phyloP scores from a whole-genome alignment of 2,113 vertebrate species.

The Phocoena phocoena region DNA sequence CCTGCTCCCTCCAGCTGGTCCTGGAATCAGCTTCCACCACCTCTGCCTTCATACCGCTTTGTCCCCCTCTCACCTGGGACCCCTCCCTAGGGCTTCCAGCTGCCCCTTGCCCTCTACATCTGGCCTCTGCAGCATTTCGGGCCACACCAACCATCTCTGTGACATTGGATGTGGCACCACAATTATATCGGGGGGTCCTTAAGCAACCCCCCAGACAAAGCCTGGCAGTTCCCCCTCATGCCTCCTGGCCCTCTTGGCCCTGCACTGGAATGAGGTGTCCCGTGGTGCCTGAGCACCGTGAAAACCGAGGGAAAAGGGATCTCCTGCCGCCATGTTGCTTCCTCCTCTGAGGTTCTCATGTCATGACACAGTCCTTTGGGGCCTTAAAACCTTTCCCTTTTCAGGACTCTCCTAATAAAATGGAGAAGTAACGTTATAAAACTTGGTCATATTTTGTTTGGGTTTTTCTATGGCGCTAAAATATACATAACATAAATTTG shows the following conservation, averaged over 20 bases:
- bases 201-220: background rate
- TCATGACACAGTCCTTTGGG: background rate
- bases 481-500: background rate
- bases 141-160: too few species aligned
- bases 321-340: fast-evolving
- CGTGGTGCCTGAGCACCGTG: fast-evolving
- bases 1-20: too few species aligned
- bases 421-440: background rate
- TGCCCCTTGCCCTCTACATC: background rate
- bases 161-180: background rate
- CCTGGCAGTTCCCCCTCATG: background rate
- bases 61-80: fast-evolving
- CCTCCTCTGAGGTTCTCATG: background rate
- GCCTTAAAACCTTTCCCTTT: background rate
- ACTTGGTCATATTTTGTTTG: background rate
- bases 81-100: background rate
- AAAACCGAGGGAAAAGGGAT: fast-evolving
- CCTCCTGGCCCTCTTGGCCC: background rate
- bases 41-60: fast-evolving
- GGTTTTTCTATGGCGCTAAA: background rate
- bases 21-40: background rate
- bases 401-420: background rate
- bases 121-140: background rate
- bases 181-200: too few species aligned
- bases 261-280: fast-evolving